These are phyloP conservation scores for Plutella xylostella DNA, from an alignment of 2,888 invertebrate species.

Conservation along the genomic window DNA sequence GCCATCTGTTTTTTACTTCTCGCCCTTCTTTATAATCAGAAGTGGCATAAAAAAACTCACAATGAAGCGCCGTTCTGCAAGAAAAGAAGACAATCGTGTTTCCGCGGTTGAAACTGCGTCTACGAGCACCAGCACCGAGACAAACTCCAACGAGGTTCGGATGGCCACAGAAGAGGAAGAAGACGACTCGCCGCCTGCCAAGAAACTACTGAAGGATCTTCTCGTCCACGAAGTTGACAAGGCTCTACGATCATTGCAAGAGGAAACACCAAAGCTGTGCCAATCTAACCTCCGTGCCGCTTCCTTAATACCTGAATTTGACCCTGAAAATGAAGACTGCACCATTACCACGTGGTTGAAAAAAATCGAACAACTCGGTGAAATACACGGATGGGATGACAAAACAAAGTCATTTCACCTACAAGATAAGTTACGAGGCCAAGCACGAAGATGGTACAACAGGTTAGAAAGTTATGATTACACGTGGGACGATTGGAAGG, in stretches of 20 bases:
- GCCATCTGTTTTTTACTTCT: no score
- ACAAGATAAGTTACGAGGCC: conserved; percentile 22
- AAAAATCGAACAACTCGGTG: conserved; percentile 19
- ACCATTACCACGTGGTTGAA: conserved; percentile 15
- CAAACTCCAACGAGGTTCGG: no score
- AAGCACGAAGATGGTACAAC: conserved; percentile 21
- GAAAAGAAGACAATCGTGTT: no score
- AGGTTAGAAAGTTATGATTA: conserved; percentile 22
- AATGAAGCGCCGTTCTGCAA: no score
- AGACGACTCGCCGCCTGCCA: background rate
- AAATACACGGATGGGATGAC: conserved; percentile 21
- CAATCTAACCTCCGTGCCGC: conserved; percentile 1
- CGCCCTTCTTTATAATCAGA: no score
- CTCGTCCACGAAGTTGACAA: background rate
- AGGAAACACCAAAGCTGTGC: background rate
- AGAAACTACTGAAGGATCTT: background rate
- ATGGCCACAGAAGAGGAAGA: no score
- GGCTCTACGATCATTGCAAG: background rate
- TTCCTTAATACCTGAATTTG: conserved; percentile 14
- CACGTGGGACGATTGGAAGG: conserved; percentile 24
- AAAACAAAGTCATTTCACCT: conserved; percentile 7
- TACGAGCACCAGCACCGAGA: no score
- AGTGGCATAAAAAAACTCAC: no score
- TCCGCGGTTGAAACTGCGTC: no score
- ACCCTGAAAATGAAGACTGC: conserved; percentile 17